Evolutionary conservation across 1,140 invertebrate genomes (phyloP).

Genomic region (Micrasema minimum): DNA sequence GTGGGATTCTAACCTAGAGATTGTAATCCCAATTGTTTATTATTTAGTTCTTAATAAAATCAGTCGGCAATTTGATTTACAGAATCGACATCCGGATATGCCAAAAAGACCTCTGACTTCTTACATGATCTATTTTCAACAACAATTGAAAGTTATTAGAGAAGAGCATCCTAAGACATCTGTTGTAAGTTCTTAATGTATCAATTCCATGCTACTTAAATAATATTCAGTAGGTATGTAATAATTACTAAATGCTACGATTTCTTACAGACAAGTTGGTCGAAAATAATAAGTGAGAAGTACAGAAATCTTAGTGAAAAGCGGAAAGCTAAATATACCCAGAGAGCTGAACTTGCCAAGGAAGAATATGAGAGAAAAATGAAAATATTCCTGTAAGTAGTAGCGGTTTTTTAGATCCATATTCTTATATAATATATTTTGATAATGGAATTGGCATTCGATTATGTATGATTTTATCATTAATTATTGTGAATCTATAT

Average conservation of each 20-base stretch:
- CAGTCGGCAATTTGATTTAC: too few species aligned
- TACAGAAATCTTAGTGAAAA: conserved; percentile 63
- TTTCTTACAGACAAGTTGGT: conserved; percentile 31
- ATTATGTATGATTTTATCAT: too few species aligned
- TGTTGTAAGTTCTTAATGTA: background rate
- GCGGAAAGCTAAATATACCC: conserved; percentile 61
- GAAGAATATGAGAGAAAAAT: conserved; percentile 60
- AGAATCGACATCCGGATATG: conserved; percentile 65
- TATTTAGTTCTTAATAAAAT: too few species aligned
- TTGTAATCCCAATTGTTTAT: too few species aligned
- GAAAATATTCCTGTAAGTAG: conserved; percentile 61
- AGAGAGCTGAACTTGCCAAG: conserved; percentile 56
- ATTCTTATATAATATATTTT: too few species aligned
- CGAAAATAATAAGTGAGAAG: conserved; percentile 45
- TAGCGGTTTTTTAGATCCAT: too few species aligned
- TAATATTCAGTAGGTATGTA: background rate
- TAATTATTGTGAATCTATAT: too few species aligned
- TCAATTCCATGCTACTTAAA: too few species aligned
- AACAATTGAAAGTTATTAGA: background rate
- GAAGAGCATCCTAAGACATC: conserved; percentile 1
- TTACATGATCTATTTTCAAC: conserved; percentile 58
- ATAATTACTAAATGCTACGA: background rate
- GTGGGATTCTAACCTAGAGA: too few species aligned
- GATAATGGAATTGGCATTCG: too few species aligned
- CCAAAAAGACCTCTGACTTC: conserved; percentile 64